Evolutionary conservation across 2,797 vertebrate species (phyloP).

Genomic region (Salmo trutta): DNA sequence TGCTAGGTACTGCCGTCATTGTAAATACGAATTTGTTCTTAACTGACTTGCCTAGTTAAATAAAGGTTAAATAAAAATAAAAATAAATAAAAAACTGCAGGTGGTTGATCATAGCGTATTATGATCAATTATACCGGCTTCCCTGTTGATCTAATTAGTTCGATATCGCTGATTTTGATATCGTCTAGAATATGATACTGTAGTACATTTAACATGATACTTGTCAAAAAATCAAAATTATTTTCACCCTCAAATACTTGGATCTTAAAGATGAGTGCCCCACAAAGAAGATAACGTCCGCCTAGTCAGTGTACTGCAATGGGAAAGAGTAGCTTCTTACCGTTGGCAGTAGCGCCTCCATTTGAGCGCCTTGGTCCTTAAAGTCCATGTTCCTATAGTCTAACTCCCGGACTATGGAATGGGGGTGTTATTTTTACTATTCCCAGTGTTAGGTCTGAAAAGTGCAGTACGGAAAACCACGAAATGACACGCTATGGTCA

Average conservation of each 20-base stretch:
- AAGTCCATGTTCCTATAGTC: conserved; percentile 78
- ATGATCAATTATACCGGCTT: neutral
- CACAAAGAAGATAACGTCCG: neutral
- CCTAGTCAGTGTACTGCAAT: conserved; percentile 10
- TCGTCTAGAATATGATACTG: neutral
- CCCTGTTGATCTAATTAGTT: too few species aligned
- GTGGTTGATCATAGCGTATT: neutral
- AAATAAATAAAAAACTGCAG: neutral
- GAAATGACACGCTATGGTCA: conserved; percentile 73
- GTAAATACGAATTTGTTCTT: too few species aligned
- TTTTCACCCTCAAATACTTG: neutral
- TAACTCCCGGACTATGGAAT: neutral
- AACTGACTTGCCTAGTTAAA: too few species aligned
- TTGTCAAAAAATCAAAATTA: neutral
- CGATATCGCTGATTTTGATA: neutral
- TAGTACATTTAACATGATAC: neutral
- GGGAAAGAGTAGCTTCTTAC: conserved; percentile 68
- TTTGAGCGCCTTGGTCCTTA: conserved; percentile 85
- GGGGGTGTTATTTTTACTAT: conserved; percentile 40
- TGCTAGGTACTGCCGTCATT: neutral
- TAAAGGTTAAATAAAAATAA: too few species aligned
- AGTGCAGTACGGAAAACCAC: conserved; percentile 71
- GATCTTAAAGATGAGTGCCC: neutral
- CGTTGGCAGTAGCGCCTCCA: conserved; percentile 88
- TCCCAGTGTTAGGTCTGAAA: conserved; percentile 65